Percentiles rank a stretch among this genome's conserved stretches.
Evolutionary conservation across 2,888 invertebrate species (phyloP).

Genomic region (Fabriciana adippe): DNA sequence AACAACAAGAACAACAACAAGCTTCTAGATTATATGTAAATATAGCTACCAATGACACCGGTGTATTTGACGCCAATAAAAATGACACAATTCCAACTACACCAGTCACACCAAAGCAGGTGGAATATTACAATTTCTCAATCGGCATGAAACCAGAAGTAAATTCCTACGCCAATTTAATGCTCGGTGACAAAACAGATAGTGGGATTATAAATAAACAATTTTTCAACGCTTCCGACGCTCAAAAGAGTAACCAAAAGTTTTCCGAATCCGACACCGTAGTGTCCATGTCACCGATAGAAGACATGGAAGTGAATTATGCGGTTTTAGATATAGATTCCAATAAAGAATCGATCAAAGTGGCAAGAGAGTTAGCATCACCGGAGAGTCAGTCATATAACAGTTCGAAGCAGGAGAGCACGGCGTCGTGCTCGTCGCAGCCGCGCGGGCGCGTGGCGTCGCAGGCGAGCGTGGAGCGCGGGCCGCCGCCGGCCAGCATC

Average conservation of each 20-base stretch:
- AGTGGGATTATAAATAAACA: slow-evolving; percentile 57
- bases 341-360: slow-evolving; percentile 65
- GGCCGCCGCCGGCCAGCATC: slow-evolving; percentile 49
- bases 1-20: slow-evolving; percentile 57
- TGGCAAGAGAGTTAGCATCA: slow-evolving; percentile 54
- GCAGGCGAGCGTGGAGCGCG: slow-evolving; percentile 61
- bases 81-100: slow-evolving; percentile 60
- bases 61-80: slow-evolving; percentile 50
- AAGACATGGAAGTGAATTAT: slow-evolving; percentile 85
- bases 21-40: slow-evolving; percentile 72
- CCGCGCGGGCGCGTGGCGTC: slow-evolving; percentile 60
- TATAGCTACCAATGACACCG: slow-evolving; percentile 59
- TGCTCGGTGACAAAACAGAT: slow-evolving; percentile 64
- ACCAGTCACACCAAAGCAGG: slow-evolving; percentile 67
- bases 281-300: slow-evolving; percentile 68
- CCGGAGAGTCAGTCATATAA: slow-evolving; percentile 62
- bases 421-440: slow-evolving; percentile 58
- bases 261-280: slow-evolving; percentile 73
- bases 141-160: slow-evolving; percentile 59
- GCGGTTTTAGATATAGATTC: slow-evolving; percentile 89
- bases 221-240: slow-evolving; percentile 52
- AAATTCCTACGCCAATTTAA: slow-evolving; percentile 72
- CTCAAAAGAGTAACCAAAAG: slow-evolving; percentile 53
- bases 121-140: slow-evolving; percentile 68
- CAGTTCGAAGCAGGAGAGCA: slow-evolving; percentile 63